Base-by-base conservation (phyloP, 2,797 vertebrate genomes). In the Glossophaga mutica region DNA sequence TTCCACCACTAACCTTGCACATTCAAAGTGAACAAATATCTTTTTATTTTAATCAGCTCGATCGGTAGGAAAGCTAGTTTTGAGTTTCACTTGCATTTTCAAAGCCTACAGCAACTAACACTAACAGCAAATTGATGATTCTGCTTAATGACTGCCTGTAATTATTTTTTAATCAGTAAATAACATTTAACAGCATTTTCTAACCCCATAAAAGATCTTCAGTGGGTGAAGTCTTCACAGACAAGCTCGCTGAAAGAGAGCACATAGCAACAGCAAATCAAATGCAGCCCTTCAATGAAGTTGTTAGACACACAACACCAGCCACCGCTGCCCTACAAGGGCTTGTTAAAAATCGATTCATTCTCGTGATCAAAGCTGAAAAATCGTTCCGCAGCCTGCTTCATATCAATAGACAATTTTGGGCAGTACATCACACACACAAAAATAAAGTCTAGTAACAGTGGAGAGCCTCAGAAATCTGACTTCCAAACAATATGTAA, bases 81-180 rank as follows among this genome's bases (percentile, higher is more conserved):
- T 97, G 96, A 97, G 96, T 97, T 98, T 97, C 97, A 98, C 97
- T 97, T 95, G 85, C 97, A 98, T 91, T 96, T 97, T 94, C 71
- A 82, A 87, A 94, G 89, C 68, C 93, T 89, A 76, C 34, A 85
- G 37, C 78, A 91, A 98, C 96, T 97, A 97, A 97, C 97, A 96
- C 96, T 98, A 98, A 98, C 97, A 97, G 98, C 97, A 98, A 98
- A 98, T 97, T 98, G 98, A 98, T 94, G 96, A 98, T 93, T 96
- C 96, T 96, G 96, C 96, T 97, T 98, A 98, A 97, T 97, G 94
- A 97, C 97, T 95, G 97, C 98, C 96, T 97, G 94, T 97, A 98
- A 98, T 98, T 98, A 98, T 97, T 98, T 98, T 98, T 96, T 97
- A 97, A 98, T 98, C 98, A 98, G 98, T 98, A 98, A 98, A 98